Percentiles rank a stretch among this genome's conserved stretches.
Conservation (phyloP, 2,888 invertebrate species). For the Spilosoma lubricipeda region DNA sequence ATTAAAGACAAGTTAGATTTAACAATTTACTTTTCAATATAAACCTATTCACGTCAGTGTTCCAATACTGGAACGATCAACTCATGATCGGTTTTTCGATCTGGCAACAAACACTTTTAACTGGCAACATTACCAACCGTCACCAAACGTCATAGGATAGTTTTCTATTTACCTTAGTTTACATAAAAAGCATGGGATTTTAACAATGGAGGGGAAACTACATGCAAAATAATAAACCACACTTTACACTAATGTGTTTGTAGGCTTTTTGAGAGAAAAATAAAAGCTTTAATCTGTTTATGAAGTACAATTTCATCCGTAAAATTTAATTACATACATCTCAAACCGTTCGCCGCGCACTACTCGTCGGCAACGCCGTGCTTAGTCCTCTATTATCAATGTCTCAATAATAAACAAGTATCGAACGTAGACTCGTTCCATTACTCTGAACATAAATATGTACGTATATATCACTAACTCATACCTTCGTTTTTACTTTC, state of each 20-base stretch:
- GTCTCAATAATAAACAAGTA: no score
- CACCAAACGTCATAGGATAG: constrained; percentile 55
- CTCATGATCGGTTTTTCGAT: constrained; percentile 41
- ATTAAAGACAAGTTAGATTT: constrained; percentile 34
- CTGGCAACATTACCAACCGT: constrained; percentile 56
- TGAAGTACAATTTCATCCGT: no score
- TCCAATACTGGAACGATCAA: constrained; percentile 47
- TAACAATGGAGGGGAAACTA: constrained; percentile 60
- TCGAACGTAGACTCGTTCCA: no score
- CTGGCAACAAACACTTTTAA: constrained; percentile 58
- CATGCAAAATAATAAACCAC: constrained; percentile 53
- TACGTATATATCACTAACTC: no score
- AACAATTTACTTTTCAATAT: constrained; percentile 30
- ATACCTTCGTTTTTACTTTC: no score
- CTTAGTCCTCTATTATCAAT: no score
- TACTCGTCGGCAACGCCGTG: no score
- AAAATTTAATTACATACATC: no score
- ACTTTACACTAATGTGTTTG: constrained; percentile 32
- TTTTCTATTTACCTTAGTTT: constrained; percentile 49
- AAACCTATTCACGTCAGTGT: constrained; percentile 55
- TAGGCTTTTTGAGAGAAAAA: constrained; percentile 38
- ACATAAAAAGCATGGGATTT: constrained; percentile 57
- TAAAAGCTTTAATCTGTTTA: background rate
- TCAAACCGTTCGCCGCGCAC: no score
- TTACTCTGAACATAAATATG: no score